These are phyloP conservation scores for Oreochromis grahami DNA, from an alignment of 2,797 vertebrate species.

Conservation along the genomic window DNA sequence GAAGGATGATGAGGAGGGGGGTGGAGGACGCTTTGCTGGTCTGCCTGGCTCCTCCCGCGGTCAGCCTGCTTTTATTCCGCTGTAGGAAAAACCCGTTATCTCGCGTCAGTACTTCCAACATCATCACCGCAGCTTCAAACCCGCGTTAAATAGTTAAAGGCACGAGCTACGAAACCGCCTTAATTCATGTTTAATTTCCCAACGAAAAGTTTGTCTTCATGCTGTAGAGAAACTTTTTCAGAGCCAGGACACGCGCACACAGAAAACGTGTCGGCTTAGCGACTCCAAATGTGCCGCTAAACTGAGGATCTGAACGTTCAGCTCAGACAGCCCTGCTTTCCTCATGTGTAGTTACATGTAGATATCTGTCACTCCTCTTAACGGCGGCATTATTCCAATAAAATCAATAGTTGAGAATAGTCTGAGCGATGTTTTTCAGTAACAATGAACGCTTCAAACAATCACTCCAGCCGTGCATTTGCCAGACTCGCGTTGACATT, in stretches of 20 bases:
- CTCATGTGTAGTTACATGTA: background rate
- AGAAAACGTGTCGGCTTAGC: background rate
- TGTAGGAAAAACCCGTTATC: conserved; percentile 67
- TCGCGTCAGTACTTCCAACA: conserved; percentile 55
- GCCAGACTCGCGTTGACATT: background rate
- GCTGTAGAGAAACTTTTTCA: conserved; percentile 53
- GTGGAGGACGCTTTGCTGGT: background rate
- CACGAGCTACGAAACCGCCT: background rate
- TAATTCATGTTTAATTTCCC: conserved; percentile 15
- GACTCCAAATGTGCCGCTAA: background rate
- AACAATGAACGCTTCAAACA: conserved; percentile 5
- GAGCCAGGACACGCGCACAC: background rate
- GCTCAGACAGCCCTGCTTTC: background rate
- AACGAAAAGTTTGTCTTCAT: background rate
- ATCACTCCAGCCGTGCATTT: background rate
- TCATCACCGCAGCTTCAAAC: background rate
- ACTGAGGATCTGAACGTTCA: background rate
- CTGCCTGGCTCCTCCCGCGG: conserved; percentile 63
- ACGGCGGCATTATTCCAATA: background rate
- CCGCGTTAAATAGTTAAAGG: conserved; percentile 34
- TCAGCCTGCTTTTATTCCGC: conserved; percentile 44
- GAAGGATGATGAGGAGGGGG: background rate
- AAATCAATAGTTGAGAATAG: background rate
- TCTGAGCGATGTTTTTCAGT: background rate
- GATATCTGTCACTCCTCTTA: background rate